Evolutionary conservation across 2,797 vertebrate species (phyloP), one percentile per base, ranked within the genome.

Genomic region (Macroramphosus scolopax): DNA sequence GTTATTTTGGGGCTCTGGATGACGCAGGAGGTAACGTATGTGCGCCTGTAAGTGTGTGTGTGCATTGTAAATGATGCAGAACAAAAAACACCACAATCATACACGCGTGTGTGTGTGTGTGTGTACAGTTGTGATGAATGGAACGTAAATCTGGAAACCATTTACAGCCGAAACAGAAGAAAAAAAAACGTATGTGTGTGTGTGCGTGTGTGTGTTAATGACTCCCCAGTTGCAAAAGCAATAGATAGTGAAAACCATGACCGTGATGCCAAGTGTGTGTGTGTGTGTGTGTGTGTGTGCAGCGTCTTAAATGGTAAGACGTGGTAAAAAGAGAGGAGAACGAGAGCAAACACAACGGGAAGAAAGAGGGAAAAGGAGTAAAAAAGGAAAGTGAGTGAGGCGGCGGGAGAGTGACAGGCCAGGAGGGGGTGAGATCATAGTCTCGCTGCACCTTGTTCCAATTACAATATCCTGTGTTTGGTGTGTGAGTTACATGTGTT

Each of bases 371-470:
- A 20, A 26, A 38, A 48, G n/a, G n/a, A n/a, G n/a, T n/a, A n/a
- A 65, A n/a, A 58, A 68, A 52, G 50, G 47, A 66, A 57, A 62
- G 32, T 34, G 12, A 62, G 60, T 37, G 58, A 58, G 45, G 40
- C 64, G 58, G 65, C 58, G 45, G 22, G 61, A 61, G 69, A 52
- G 39, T 69, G 73, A 82, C 73, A 82, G 48, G 51, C 68, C 33
- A 67, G 69, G 56, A 67, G 68, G 72, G 80, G 71, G 70, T 88
- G 89, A 90, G 85, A 83, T 89, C 86, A 89, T 86, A 63, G 75
- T 73, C 75, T 68, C 44, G 17, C 64, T 50, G 65, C 88, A 91
- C 82, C 88, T 90, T 91, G 85, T 89, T 91, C 75, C 86, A 89
- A 90, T 91, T 88, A 90, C 65, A 83, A 76, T 81, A 69, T 76